A percentile compares a stretch with the other conserved stretches of the same genome.
These are phyloP conservation scores for Campylorhamphus procurvoides DNA, from an alignment of 2,113 vertebrate species.

Conservation along the genomic window DNA sequence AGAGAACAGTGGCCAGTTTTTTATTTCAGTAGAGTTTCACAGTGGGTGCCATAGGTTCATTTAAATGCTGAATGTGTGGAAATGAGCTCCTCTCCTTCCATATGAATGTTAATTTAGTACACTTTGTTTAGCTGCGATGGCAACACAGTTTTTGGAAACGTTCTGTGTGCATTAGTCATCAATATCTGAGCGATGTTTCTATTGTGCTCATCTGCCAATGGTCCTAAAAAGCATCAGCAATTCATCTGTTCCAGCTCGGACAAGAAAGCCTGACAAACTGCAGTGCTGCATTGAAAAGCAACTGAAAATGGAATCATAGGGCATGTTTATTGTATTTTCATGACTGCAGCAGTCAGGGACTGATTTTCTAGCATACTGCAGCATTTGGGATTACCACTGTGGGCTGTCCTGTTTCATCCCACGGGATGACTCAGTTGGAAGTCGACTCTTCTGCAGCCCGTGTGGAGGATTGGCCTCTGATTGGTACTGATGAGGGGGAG, in stretches of 20 bases:
- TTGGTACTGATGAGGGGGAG: neutral
- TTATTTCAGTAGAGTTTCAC: constrained; percentile 34
- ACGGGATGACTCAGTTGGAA: constrained; percentile 12
- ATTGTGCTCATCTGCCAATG: constrained; percentile 63
- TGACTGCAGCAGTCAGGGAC: constrained; percentile 44
- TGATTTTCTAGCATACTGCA: constrained; percentile 22
- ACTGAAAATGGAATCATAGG: constrained; percentile 62
- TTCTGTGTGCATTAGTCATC: constrained; percentile 60
- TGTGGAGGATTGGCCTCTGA: neutral
- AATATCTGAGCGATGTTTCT: constrained; percentile 62
- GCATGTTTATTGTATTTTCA: constrained; percentile 57
- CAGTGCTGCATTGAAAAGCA: constrained; percentile 39
- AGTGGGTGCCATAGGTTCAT: constrained; percentile 2
- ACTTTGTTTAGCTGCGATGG: constrained; percentile 64
- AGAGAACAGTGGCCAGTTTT: constrained; percentile 33
- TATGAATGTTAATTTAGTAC: constrained; percentile 54
- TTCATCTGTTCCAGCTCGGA: constrained; percentile 68
- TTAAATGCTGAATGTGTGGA: constrained; percentile 45
- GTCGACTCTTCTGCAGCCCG: neutral
- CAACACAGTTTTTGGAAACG: constrained; percentile 56
- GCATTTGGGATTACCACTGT: constrained; percentile 27
- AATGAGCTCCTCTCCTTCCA: constrained; percentile 30
- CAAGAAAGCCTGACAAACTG: constrained; percentile 61
- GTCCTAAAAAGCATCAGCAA: constrained; percentile 69
- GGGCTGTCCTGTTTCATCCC: constrained; percentile 39